These are phyloP conservation scores for Zaprionus africanus DNA, from an alignment of 1,140 invertebrate species.

Conservation along the genomic window DNA sequence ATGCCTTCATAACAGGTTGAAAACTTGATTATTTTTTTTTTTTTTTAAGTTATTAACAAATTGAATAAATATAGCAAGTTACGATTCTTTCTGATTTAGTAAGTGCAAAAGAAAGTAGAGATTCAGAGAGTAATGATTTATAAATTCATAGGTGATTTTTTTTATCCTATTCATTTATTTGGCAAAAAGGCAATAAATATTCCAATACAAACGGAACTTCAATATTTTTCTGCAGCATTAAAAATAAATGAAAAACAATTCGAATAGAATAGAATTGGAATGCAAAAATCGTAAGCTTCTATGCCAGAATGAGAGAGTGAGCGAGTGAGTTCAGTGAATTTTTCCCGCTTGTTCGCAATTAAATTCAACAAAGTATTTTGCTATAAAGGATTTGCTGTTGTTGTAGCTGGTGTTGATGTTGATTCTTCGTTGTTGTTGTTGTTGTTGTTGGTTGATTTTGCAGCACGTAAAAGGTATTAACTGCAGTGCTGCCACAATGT, in stretches of 20 bases:
- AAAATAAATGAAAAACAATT: not conserved
- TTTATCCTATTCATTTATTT: slow-evolving; percentile 6
- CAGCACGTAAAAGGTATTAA: slow-evolving; percentile 11
- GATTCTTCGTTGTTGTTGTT: not conserved
- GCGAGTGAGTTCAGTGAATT: not conserved
- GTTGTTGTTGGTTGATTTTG: not conserved
- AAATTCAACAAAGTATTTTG: slow-evolving; percentile 4
- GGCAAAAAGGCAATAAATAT: not conserved
- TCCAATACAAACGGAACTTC: slow-evolving; percentile 1
- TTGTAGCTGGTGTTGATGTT: not conserved
- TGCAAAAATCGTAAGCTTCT: no score
- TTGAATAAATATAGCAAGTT: no score
- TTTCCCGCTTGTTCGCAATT: not conserved
- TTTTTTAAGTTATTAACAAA: no score
- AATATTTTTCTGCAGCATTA: not conserved
- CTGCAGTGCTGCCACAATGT: slow-evolving; percentile 21
- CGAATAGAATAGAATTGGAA: no score
- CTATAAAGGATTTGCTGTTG: slow-evolving; percentile 6
- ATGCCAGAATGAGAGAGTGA: no score
- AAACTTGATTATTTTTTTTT: no score
- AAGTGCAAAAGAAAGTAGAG: no score
- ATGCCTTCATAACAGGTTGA: no score
- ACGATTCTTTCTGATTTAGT: no score
- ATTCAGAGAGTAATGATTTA: no score
- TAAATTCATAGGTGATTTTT: no score